Percentiles rank a stretch among this genome's conserved stretches.
Conservation (phyloP, 2,797 vertebrate species). For the Delichon dasypus region DNA sequence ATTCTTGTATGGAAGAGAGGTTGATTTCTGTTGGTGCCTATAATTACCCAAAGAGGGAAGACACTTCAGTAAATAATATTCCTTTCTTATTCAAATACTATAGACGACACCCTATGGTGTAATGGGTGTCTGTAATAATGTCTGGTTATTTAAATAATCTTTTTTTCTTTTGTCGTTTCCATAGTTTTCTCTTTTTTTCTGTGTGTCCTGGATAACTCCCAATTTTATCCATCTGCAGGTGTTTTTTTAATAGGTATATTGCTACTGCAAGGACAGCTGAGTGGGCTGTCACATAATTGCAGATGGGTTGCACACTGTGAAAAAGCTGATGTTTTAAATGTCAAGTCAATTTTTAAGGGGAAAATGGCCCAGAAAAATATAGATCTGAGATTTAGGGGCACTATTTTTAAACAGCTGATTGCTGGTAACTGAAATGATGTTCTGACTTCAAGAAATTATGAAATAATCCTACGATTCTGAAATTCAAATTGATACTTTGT, state of each 20-base stretch:
- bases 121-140: not conserved
- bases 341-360: constrained; percentile 64
- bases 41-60: not conserved
- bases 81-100: not conserved
- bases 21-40: not conserved
- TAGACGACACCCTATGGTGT: accelerated
- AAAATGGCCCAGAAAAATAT: constrained; percentile 36
- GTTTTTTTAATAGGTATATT: constrained; percentile 42
- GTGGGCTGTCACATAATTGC: constrained; percentile 53
- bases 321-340: constrained; percentile 71
- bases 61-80: not conserved
- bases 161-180: not conserved
- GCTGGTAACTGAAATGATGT: constrained; percentile 36
- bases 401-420: constrained; percentile 58
- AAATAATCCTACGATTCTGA: constrained; percentile 11
- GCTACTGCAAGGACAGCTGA: not conserved
- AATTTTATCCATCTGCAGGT: not conserved
- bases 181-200: not conserved
- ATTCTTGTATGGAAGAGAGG: not conserved
- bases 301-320: constrained; percentile 46
- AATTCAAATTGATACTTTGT: not conserved
- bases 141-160: not conserved
- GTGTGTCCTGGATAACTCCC: not conserved
- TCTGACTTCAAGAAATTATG: constrained; percentile 17
- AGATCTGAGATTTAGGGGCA: constrained; percentile 31